phyloP scores from a whole-genome alignment of 2,113 vertebrate genomes.

The Lepus europaeus region DNA sequence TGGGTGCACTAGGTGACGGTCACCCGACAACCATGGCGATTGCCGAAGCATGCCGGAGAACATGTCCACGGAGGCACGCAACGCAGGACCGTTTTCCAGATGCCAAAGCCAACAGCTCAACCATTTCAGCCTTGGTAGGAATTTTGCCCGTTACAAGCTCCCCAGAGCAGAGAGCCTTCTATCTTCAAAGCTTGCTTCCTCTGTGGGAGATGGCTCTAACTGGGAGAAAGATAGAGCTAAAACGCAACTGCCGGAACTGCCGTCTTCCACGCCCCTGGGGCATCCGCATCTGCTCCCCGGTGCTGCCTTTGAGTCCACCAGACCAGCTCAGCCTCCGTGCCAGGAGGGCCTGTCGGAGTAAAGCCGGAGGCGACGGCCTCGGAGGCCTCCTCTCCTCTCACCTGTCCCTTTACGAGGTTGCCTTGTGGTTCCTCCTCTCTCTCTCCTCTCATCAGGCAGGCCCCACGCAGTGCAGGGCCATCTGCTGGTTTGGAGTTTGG shows the following conservation, averaged over 20 bases:
- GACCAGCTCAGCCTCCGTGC: background rate
- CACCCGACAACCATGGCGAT: too few species aligned
- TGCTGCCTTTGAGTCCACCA: background rate
- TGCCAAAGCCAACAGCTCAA: conserved; percentile 1
- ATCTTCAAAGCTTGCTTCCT: background rate
- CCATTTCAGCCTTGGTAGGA: background rate
- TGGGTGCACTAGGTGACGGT: too few species aligned
- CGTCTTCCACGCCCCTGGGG: background rate
- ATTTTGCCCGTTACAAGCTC: background rate
- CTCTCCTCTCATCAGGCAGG: background rate
- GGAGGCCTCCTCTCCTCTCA: background rate
- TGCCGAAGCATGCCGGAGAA: too few species aligned
- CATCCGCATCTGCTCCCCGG: background rate
- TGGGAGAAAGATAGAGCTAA: background rate
- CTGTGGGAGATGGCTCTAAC: background rate
- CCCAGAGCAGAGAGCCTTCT: background rate
- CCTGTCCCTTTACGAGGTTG: background rate
- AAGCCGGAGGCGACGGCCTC: background rate
- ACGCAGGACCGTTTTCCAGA: background rate
- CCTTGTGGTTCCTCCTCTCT: background rate
- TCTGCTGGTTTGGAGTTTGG: background rate
- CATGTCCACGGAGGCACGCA: too few species aligned
- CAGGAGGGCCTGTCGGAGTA: background rate
- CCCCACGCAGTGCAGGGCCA: background rate
- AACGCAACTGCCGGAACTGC: background rate